phyloP scores from a whole-genome alignment of 64 coral and sea anemone species.

The Orbicella faveolata region DNA sequence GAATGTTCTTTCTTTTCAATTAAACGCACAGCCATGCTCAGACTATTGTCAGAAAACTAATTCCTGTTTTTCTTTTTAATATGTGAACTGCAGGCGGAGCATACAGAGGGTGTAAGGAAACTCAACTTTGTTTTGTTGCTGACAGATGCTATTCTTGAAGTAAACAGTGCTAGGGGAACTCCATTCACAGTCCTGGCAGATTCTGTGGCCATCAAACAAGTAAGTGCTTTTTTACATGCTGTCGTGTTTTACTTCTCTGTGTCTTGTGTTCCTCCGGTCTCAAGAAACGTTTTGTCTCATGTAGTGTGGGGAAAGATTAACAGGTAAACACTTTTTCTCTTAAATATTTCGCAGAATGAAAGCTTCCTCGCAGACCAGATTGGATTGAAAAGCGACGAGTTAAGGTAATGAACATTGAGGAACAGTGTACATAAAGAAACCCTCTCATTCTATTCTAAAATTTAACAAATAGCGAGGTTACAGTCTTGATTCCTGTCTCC shows the following conservation, averaged over 20 bases:
- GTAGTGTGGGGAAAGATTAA: background rate
- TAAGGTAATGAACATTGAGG: background rate
- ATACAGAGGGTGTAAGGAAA: slow-evolving; percentile 88
- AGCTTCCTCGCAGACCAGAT: slow-evolving; percentile 69
- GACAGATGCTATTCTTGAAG: slow-evolving; percentile 87
- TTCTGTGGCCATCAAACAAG: slow-evolving; percentile 84
- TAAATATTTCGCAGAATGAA: slow-evolving; percentile 46
- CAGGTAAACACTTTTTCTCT: background rate
- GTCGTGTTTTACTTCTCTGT: background rate
- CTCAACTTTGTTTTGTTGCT: slow-evolving; percentile 71
- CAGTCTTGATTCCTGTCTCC: no score
- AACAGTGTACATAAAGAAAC: no score
- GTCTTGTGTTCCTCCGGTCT: no score
- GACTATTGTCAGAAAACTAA: no score
- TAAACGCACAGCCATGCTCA: no score
- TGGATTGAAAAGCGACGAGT: slow-evolving; percentile 36
- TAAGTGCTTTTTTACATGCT: slow-evolving; percentile 3
- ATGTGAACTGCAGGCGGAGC: slow-evolving; percentile 53
- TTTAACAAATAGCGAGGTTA: no score
- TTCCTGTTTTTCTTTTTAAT: background rate
- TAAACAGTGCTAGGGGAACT: slow-evolving; percentile 66
- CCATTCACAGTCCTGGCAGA: slow-evolving; percentile 84
- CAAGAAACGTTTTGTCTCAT: no score
- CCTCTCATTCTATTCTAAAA: no score
- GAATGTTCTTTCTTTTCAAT: no score